Evolutionary conservation across 2,113 vertebrate species (phyloP).

Genomic region (Dicaeum eximium): DNA sequence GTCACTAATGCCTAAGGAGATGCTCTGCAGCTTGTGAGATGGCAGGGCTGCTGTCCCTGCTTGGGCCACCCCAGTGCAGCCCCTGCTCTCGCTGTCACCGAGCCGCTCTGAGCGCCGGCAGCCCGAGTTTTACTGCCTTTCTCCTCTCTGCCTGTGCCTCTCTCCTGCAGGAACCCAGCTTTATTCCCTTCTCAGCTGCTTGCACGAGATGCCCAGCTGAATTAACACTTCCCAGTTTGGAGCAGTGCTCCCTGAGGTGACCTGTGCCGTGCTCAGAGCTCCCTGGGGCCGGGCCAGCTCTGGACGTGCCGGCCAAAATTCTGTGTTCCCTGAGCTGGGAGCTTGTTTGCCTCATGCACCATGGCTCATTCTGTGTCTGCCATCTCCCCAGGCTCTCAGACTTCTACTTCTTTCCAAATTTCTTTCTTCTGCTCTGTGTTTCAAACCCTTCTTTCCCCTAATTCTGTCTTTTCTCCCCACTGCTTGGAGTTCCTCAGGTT

Average conservation of each 20-base stretch:
- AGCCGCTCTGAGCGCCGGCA: background rate
- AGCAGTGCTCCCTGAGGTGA: background rate
- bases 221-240: fast-evolving
- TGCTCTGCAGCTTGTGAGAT: background rate
- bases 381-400: background rate
- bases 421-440: background rate
- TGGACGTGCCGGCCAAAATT: background rate
- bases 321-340: background rate
- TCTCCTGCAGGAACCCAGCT: background rate
- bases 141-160: background rate
- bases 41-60: background rate
- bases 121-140: fast-evolving
- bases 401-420: background rate
- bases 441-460: background rate
- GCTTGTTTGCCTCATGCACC: background rate
- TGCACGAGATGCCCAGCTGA: background rate
- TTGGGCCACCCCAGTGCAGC: background rate
- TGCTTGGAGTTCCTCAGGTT: background rate
- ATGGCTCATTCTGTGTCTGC: background rate
- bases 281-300: background rate
- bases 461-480: background rate
- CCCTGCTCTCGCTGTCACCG: background rate
- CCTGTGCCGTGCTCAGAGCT: background rate
- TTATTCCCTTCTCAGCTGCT: background rate
- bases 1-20: background rate